These are phyloP conservation scores for Pteronotus mesoamericanus DNA, from an alignment of 2,797 vertebrate species.

Conservation along the genomic window DNA sequence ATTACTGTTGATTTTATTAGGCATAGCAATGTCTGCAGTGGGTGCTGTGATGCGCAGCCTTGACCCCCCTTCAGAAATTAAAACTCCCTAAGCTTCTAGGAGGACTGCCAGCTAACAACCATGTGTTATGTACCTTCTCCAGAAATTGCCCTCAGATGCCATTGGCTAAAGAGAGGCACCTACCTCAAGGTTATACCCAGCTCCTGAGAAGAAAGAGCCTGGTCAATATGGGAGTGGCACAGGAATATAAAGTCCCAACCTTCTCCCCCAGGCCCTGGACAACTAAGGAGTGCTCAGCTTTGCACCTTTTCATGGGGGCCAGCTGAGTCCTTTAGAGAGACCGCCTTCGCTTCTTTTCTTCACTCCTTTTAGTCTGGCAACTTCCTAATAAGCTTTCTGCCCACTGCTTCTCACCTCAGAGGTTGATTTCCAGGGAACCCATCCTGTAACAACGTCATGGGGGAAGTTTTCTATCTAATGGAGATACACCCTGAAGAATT, in stretches of 20 bases:
- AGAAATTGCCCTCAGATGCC: neutral
- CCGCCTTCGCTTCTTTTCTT: neutral
- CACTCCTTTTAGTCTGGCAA: neutral
- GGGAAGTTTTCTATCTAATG: neutral
- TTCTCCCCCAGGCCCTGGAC: neutral
- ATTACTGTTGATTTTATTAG: neutral
- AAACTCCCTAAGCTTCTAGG: neutral
- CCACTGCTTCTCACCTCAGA: neutral
- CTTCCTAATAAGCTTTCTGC: neutral
- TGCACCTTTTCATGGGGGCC: rapidly evolving
- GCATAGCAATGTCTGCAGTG: neutral
- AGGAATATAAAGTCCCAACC: neutral
- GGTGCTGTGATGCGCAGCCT: neutral
- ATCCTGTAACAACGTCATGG: neutral
- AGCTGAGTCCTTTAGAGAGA: neutral
- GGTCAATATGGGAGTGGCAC: neutral
- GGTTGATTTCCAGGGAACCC: neutral
- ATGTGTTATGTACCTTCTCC: neutral
- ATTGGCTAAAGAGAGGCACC: neutral
- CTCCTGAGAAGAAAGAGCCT: neutral
- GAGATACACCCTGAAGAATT: neutral
- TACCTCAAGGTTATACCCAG: too few relatives aligned
- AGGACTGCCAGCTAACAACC: neutral
- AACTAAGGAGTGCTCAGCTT: neutral
- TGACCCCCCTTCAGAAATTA: neutral